Evolutionary conservation across 2,113 vertebrate species (phyloP).

Genomic region (Isurus oxyrinchus): DNA sequence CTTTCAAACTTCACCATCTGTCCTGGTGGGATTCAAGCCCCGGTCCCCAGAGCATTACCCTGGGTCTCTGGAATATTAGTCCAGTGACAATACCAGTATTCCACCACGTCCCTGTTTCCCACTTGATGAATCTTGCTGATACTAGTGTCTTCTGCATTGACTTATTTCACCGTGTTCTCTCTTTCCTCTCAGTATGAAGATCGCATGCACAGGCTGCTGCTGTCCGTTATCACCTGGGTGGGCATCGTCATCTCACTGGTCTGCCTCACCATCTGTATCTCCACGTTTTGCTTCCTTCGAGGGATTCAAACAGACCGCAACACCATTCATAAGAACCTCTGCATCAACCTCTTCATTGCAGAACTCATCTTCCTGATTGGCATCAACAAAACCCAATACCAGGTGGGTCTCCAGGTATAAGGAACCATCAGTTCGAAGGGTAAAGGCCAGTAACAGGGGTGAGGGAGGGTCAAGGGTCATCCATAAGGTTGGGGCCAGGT

Average conservation of each 20-base stretch:
- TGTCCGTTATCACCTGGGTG: constrained; percentile 91
- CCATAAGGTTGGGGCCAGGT: not conserved
- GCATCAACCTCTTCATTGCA: constrained; percentile 89
- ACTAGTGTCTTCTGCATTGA: not conserved
- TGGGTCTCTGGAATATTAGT: too few relatives aligned
- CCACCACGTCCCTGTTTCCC: too few relatives aligned
- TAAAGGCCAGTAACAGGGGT: too few relatives aligned
- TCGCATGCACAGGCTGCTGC: constrained; percentile 77
- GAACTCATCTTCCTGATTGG: constrained; percentile 92
- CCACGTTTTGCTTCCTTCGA: constrained; percentile 89
- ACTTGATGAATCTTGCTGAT: not conserved
- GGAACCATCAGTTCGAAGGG: not conserved
- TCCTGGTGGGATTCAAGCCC: too few relatives aligned
- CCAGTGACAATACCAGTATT: too few relatives aligned
- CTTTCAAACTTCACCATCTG: too few relatives aligned
- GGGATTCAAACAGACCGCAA: constrained; percentile 86
- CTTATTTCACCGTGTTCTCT: too few relatives aligned
- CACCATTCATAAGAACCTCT: constrained; percentile 96
- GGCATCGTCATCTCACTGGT: constrained; percentile 89
- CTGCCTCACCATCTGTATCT: constrained; percentile 88
- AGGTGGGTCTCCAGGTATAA: constrained; percentile 54
- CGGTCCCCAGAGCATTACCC: too few relatives aligned
- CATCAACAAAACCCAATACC: constrained; percentile 89
- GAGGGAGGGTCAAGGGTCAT: not conserved
- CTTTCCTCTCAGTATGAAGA: constrained; percentile 64